These are phyloP conservation scores for Lepidonotus clava DNA, from an alignment of 2,888 invertebrate species.

Conservation along the genomic window DNA sequence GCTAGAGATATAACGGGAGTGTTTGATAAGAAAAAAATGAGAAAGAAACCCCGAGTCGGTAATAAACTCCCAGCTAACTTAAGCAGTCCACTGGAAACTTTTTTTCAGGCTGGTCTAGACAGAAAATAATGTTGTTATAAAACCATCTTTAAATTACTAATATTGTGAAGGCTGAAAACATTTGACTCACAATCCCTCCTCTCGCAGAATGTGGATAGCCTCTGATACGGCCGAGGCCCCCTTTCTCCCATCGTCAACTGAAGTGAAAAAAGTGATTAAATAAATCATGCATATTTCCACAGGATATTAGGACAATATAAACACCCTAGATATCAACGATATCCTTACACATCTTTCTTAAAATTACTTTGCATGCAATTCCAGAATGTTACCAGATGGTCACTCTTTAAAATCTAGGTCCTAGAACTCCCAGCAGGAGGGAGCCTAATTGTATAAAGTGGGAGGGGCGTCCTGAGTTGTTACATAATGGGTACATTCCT, in stretches of 20 bases:
- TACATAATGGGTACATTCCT: too few species aligned
- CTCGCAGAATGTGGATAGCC: conserved; percentile 85
- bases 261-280: conserved; percentile 62
- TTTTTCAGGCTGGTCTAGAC: too few species aligned
- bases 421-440: neutral
- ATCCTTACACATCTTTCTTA: neutral
- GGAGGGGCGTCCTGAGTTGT: too few species aligned
- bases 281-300: neutral
- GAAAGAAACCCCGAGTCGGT: too few species aligned
- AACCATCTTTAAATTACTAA: neutral
- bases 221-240: conserved; percentile 86
- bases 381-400: neutral
- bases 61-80: too few species aligned
- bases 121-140: neutral
- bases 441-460: neutral
- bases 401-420: neutral
- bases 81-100: too few species aligned
- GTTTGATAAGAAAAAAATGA: neutral
- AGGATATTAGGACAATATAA: too few species aligned
- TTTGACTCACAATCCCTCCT: conserved; percentile 85
- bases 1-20: neutral
- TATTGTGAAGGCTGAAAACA: neutral
- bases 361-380: neutral
- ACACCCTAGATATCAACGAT: neutral
- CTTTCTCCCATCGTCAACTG: conserved; percentile 86